Conservation (phyloP, 2,113 vertebrate genomes). For the Silurus asotus region DNA sequence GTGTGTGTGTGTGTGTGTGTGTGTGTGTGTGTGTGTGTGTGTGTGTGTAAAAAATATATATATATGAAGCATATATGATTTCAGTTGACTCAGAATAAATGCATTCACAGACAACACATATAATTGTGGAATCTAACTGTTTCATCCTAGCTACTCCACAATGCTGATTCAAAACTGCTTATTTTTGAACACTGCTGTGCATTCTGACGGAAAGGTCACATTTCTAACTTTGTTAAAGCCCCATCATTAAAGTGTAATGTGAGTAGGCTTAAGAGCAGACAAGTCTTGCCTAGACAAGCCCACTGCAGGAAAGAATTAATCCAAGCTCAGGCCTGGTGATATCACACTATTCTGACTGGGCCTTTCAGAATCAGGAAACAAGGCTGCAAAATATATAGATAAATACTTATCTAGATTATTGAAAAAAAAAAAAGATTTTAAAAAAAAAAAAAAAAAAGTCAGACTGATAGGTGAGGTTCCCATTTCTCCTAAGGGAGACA, state of each 20-base stretch:
- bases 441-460: background rate
- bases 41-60: background rate
- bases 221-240: background rate
- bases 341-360: background rate
- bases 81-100: background rate
- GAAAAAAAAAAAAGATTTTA: background rate
- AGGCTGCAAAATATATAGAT: background rate
- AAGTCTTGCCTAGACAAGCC: background rate
- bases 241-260: slow-evolving; percentile 14
- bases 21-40: too few relatives aligned
- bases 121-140: background rate
- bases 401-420: background rate
- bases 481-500: background rate
- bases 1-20: too few relatives aligned
- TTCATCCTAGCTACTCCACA: background rate
- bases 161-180: background rate
- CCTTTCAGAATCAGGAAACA: background rate
- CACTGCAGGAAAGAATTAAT: background rate
- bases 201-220: background rate
- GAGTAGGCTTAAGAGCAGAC: slow-evolving; percentile 6
- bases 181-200: background rate
- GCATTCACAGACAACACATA: background rate
- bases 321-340: background rate
- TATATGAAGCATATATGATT: background rate
- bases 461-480: background rate